These are phyloP conservation scores for Aradophagus sp. DNA, from an alignment of 1,140 invertebrate genomes.

Conservation along the genomic window DNA sequence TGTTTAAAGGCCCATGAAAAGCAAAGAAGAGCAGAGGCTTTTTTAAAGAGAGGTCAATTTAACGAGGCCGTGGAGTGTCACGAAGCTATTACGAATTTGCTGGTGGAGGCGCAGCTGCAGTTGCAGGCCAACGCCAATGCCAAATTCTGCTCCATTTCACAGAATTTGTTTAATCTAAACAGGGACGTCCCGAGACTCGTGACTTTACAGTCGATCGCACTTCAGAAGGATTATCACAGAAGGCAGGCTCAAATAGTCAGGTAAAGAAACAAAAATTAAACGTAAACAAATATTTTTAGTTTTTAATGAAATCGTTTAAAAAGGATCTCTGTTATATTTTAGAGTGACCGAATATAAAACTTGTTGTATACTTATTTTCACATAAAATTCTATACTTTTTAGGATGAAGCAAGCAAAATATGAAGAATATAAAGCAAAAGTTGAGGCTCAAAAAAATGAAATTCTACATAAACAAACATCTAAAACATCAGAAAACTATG, in stretches of 20 bases:
- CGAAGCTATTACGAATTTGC: constrained; percentile 76
- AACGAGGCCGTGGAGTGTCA: constrained; percentile 80
- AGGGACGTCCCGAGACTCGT: constrained; percentile 57
- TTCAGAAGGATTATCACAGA: constrained; percentile 79
- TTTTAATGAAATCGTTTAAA: no score
- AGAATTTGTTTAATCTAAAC: constrained; percentile 31
- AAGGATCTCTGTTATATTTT: neutral
- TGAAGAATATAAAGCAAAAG: constrained; percentile 76
- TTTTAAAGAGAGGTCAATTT: constrained; percentile 77
- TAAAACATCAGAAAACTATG: constrained; percentile 49
- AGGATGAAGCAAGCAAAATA: constrained; percentile 78
- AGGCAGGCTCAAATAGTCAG: constrained; percentile 76
- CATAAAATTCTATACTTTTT: constrained; percentile 24
- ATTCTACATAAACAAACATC: constrained; percentile 64
- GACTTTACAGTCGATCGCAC: constrained; percentile 77
- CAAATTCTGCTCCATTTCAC: constrained; percentile 64
- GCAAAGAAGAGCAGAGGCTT: constrained; percentile 78
- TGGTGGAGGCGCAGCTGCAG: constrained; percentile 75
- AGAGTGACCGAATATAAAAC: no score
- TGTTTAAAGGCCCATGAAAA: constrained; percentile 78
- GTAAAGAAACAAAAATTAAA: constrained; percentile 44
- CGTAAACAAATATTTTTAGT: no score
- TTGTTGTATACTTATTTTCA: no score
- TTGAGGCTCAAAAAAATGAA: constrained; percentile 74
- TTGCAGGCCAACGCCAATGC: constrained; percentile 66